Conservation (phyloP, 92 coral and sea anemone species). For the Siderastrea siderea region DNA sequence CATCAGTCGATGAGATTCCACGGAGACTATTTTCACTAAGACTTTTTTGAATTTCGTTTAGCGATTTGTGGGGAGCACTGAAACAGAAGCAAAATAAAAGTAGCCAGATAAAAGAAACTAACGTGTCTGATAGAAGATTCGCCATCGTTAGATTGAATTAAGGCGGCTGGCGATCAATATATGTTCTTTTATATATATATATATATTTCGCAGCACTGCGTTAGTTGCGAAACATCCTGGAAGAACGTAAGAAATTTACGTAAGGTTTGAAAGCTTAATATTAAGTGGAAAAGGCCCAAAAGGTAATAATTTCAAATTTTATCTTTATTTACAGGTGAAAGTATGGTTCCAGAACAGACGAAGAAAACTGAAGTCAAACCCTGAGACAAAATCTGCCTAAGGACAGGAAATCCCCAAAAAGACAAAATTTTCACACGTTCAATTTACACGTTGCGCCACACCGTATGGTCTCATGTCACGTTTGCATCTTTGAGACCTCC, state of each 20-base stretch:
- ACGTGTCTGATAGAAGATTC: constrained; percentile 4
- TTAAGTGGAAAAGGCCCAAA: not conserved
- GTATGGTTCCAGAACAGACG: constrained; percentile 27
- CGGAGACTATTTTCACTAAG: constrained; percentile 3
- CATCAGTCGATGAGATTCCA: constrained; percentile 7
- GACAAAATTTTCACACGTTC: constrained; percentile 11
- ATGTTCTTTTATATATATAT: not conserved
- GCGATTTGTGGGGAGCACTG: constrained; percentile 18
- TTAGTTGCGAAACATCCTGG: constrained; percentile 12
- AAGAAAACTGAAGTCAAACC: not conserved
- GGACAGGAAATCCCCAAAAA: constrained; percentile 11
- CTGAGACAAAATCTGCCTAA: constrained; percentile 25
- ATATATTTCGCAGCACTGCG: not conserved
- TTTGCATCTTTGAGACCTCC: constrained; percentile 23
- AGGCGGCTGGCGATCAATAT: not conserved
- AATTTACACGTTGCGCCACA: constrained; percentile 20
- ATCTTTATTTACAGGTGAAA: constrained; percentile 20
- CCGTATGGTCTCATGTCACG: constrained; percentile 13
- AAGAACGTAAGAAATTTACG: constrained; percentile 14
- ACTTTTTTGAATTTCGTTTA: constrained; percentile 6
- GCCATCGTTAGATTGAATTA: constrained; percentile 5
- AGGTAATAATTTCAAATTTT: not conserved
- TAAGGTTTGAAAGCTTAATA: not conserved
- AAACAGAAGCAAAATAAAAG: constrained; percentile 5
- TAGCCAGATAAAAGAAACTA: constrained; percentile 9